Percentiles rank a stretch among this genome's conserved stretches.
Conservation (phyloP, 2,888 invertebrate genomes). For the Melitaea athalia region DNA sequence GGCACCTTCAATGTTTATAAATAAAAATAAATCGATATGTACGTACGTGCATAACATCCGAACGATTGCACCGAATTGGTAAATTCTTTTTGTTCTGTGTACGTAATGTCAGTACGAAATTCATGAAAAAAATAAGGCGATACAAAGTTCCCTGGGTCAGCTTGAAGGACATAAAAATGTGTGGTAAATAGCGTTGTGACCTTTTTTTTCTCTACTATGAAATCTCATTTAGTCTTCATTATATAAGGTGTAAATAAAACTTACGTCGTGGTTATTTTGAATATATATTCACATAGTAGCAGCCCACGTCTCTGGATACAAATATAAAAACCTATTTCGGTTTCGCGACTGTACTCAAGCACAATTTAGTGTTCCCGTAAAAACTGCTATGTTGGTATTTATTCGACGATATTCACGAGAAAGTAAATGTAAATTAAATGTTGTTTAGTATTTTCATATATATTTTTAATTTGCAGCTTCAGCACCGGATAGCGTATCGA, state of each 20-base stretch:
- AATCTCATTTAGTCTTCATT: not conserved
- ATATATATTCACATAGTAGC: constrained; percentile 1
- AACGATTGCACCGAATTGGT: too few relatives aligned
- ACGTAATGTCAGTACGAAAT: too few relatives aligned
- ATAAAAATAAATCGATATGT: too few relatives aligned
- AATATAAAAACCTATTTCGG: constrained; percentile 14
- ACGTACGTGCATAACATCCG: too few relatives aligned
- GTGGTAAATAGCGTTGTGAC: too few relatives aligned
- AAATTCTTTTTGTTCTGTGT: too few relatives aligned
- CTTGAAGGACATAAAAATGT: too few relatives aligned
- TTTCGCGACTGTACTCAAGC: constrained; percentile 7
- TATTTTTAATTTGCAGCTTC: not conserved
- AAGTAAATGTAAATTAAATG: not conserved
- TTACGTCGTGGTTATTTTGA: not conserved
- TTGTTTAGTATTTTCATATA: not conserved
- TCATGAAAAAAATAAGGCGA: too few relatives aligned
- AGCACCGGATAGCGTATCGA: too few relatives aligned
- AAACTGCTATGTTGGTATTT: constrained; percentile 2
- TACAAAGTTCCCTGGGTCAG: too few relatives aligned
- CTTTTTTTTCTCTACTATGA: too few relatives aligned
- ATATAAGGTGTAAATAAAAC: constrained; percentile 2
- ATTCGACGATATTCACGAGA: not conserved
- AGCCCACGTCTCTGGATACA: not conserved
- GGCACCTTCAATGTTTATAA: too few relatives aligned
- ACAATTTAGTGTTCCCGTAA: constrained; percentile 7